These are phyloP conservation scores for Choloepus didactylus DNA, from an alignment of 2,797 vertebrate genomes.

Conservation along the genomic window DNA sequence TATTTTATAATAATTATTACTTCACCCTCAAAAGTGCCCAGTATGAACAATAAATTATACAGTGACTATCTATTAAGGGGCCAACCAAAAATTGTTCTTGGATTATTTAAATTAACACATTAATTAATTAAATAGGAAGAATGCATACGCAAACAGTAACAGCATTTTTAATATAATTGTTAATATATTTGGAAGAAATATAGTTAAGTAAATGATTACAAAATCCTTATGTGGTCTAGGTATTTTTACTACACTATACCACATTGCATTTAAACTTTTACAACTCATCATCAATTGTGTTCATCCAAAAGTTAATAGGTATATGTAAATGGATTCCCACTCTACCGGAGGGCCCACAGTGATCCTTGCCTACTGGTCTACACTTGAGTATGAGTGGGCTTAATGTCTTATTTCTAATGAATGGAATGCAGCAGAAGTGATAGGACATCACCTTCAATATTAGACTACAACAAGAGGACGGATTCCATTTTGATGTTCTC, in stretches of 20 bases:
- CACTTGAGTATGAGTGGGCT: background rate
- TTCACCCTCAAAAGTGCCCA: background rate
- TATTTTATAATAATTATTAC: slow-evolving; percentile 28
- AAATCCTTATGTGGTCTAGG: background rate
- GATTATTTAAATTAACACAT: background rate
- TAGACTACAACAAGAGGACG: background rate
- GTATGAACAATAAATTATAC: background rate
- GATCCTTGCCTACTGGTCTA: background rate
- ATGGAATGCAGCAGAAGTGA: background rate
- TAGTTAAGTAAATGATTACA: background rate
- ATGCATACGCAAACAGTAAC: background rate
- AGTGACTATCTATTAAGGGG: background rate
- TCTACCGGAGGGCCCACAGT: background rate
- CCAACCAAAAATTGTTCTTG: background rate
- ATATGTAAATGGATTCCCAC: background rate
- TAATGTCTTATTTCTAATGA: background rate
- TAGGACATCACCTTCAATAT: background rate
- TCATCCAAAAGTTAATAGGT: background rate
- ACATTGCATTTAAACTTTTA: background rate
- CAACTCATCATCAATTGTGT: background rate
- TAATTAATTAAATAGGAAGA: background rate
- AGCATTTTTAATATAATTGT: background rate
- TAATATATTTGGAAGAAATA: background rate
- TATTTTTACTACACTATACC: background rate
- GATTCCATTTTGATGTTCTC: background rate